Percentiles rank a stretch among this genome's conserved stretches.
Evolutionary conservation across 2,888 invertebrate genomes (phyloP).

Genomic region (Agonopterix heracliana): DNA sequence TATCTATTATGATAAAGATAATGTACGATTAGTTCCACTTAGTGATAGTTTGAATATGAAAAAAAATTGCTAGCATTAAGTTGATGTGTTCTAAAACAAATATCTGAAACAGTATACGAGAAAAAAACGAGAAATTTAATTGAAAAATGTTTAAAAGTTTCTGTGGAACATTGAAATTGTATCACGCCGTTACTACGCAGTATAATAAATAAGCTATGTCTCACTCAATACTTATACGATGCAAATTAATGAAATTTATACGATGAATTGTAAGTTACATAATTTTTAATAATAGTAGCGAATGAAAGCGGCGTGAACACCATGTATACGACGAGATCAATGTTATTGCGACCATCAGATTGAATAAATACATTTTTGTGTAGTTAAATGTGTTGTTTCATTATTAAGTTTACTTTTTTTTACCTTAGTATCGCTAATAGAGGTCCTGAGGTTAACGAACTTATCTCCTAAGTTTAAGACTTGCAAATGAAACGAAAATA

Average conservation of each 20-base stretch:
- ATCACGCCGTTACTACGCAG: constrained; percentile 37
- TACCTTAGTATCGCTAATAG: too few relatives aligned
- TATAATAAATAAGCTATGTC: background rate
- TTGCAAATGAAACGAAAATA: too few relatives aligned
- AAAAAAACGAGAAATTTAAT: constrained; percentile 50
- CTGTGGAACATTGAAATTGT: constrained; percentile 48
- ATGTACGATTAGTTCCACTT: constrained; percentile 45
- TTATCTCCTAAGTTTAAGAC: too few relatives aligned
- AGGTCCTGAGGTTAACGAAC: too few relatives aligned
- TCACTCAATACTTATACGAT: constrained; percentile 30
- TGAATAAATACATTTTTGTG: constrained; percentile 75
- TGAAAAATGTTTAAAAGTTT: constrained; percentile 39
- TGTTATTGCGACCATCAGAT: constrained; percentile 73
- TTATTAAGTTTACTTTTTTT: background rate
- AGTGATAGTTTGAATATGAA: constrained; percentile 47
- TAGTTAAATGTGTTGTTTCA: constrained; percentile 58
- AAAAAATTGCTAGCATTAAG: constrained; percentile 53
- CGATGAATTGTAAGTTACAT: background rate
- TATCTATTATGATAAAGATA: constrained; percentile 18
- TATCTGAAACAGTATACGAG: constrained; percentile 76
- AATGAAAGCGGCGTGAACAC: constrained; percentile 48
- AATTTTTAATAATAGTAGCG: constrained; percentile 9
- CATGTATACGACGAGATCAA: constrained; percentile 73
- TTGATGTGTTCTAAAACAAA: constrained; percentile 72
- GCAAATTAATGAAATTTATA: constrained; percentile 14